Percentiles rank a stretch among this genome's conserved stretches.
Conservation (phyloP, 1,140 invertebrate genomes). For the Sesamia nonagrioides region DNA sequence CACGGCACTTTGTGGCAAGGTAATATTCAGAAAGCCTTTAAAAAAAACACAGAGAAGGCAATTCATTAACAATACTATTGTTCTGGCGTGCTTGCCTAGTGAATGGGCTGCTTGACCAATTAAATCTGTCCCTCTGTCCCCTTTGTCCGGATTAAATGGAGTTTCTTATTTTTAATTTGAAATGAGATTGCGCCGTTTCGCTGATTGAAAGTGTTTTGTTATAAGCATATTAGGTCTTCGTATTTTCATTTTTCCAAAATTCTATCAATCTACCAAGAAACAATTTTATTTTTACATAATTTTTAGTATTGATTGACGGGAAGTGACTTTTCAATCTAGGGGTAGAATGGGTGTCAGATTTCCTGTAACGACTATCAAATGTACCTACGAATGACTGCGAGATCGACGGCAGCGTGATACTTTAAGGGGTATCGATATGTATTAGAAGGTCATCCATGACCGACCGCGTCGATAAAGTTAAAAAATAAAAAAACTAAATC, state of each 20-base stretch:
- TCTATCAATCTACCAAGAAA: no score
- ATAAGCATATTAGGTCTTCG: not conserved
- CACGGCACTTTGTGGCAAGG: constrained; percentile 28
- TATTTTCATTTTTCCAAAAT: not conserved
- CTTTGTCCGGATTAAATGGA: constrained; percentile 52
- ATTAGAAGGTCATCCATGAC: no score
- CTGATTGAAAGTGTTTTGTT: not conserved
- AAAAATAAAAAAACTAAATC: no score
- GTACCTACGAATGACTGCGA: no score
- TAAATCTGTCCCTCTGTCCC: constrained; percentile 45
- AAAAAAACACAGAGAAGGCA: constrained; percentile 38
- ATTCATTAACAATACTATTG: constrained; percentile 53
- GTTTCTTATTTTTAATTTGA: constrained; percentile 46
- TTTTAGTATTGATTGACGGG: no score
- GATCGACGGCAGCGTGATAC: no score
- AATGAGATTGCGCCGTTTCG: not conserved
- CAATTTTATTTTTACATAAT: no score
- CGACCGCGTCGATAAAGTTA: no score
- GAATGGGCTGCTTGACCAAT: constrained; percentile 48
- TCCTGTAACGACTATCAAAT: no score
- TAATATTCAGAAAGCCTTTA: constrained; percentile 16
- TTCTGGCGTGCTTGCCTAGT: constrained; percentile 39
- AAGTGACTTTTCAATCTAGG: no score
- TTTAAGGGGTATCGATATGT: no score
- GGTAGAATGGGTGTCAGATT: no score